phyloP scores from a whole-genome alignment of 2,888 invertebrate genomes.

The Caenorhabditis sp. region DNA sequence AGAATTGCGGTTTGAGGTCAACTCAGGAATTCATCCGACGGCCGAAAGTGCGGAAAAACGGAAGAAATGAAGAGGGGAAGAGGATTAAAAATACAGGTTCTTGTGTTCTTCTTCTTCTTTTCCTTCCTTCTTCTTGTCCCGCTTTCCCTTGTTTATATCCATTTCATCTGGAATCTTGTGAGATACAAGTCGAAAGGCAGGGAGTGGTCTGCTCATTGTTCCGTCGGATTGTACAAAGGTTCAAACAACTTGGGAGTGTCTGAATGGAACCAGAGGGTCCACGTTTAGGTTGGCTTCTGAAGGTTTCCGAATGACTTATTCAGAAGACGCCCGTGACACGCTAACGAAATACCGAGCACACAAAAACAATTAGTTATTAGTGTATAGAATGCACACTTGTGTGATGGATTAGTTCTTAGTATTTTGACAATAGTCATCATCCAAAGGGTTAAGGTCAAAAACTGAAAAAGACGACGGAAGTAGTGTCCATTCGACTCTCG shows the following conservation, averaged over 20 bases:
- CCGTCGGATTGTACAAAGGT: too few relatives aligned
- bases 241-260: too few relatives aligned
- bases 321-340: slow-evolving; percentile 28
- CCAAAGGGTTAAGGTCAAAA: slow-evolving; percentile 28
- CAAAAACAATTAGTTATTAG: slow-evolving; percentile 36
- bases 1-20: slow-evolving; percentile 41
- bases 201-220: too few relatives aligned
- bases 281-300: slow-evolving; percentile 27
- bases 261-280: neutral
- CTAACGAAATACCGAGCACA: slow-evolving; percentile 15
- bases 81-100: slow-evolving; percentile 31
- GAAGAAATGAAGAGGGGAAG: neutral
- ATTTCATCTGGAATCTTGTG: too few relatives aligned
- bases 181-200: too few relatives aligned
- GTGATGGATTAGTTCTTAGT: slow-evolving; percentile 26
- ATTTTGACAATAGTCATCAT: slow-evolving; percentile 10
- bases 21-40: slow-evolving; percentile 6
- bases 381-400: neutral
- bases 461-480: slow-evolving; percentile 1
- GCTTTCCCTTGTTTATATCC: slow-evolving; percentile 18
- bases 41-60: neutral
- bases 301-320: slow-evolving; percentile 24
- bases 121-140: too few relatives aligned
- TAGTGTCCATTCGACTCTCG: too few relatives aligned
- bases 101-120: slow-evolving; percentile 6